Base-by-base conservation (phyloP, 2,113 vertebrate species). In the Microcebus griseorufus region DNA sequence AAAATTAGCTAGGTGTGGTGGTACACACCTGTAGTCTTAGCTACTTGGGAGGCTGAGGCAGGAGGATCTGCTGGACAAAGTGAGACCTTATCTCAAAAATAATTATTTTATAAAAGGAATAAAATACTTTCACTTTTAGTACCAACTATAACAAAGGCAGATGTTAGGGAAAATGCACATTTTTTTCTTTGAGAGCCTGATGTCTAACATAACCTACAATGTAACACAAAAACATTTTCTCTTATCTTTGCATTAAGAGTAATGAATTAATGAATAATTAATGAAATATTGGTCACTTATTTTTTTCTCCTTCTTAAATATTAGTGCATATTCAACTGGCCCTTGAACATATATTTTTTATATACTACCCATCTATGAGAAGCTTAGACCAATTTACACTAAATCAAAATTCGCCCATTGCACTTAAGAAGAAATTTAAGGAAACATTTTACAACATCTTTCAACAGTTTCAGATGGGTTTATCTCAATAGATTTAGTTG, bases 401-500 rank as follows among this genome's bases (percentile, higher is more conserved):
- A 96, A 96, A 96, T 82, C 83, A 95, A 87, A 87, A 76, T 95
- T 93, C 39, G 92, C 89, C 37, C 22, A 80, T n/a, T 88, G 93
- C 76, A 76, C 73, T 94, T 91, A 91, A 92, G 90, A 93, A 53
- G 51, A 94, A 92, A 95, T 92, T 84, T 94, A 92, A 96, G 94
- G 83, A 95, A 96, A 94, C 80, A 60, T 84, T 97, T 97, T 60
- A 94, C 75, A 94, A 37, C 72, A 73, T 90, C 94, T 97, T 93
- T 75, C 93, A 96, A 93, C 84, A 88, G 55, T 93, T 96, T 96
- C 42, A 95, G 69, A n/a, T 89, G 92, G 76, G 55, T 88, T 96
- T 96, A 76, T 97, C 70, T 90, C 96, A 97, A 96, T 96, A 65
- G 67, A 89, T 90, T 97, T 93, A 85, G 73, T 93, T 83, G 73